Conservation (phyloP, 1,140 invertebrate genomes). For the Atta cephalotes region DNA sequence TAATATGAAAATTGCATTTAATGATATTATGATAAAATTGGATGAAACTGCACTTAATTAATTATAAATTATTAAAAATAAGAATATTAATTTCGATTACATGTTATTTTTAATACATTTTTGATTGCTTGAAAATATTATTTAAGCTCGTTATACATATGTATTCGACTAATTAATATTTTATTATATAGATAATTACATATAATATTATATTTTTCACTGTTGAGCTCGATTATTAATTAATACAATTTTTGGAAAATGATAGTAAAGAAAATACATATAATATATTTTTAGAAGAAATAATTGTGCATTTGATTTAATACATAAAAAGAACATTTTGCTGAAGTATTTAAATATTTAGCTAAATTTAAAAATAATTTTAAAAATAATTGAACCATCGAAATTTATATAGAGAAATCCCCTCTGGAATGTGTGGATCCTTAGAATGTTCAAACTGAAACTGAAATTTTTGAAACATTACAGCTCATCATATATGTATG, state of each 20-base stretch:
- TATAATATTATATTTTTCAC: background rate
- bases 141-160: background rate
- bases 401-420: too few species aligned
- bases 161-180: background rate
- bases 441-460: too few species aligned
- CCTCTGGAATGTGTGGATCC: too few species aligned
- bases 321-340: too few species aligned
- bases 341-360: too few species aligned
- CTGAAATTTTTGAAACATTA: too few species aligned
- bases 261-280: background rate
- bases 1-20: background rate
- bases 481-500: too few species aligned
- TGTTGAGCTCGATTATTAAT: background rate
- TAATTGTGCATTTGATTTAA: background rate
- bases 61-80: background rate
- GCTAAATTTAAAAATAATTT: too few species aligned
- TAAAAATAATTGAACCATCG: too few species aligned
- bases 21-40: background rate
- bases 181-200: background rate
- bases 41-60: background rate
- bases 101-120: constrained; percentile 1
- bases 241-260: background rate
- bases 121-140: background rate
- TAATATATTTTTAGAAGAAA: background rate
- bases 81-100: background rate